Evolutionary conservation across 1,140 invertebrate species (phyloP).

Genomic region (Drosophila pseudoobscura): DNA sequence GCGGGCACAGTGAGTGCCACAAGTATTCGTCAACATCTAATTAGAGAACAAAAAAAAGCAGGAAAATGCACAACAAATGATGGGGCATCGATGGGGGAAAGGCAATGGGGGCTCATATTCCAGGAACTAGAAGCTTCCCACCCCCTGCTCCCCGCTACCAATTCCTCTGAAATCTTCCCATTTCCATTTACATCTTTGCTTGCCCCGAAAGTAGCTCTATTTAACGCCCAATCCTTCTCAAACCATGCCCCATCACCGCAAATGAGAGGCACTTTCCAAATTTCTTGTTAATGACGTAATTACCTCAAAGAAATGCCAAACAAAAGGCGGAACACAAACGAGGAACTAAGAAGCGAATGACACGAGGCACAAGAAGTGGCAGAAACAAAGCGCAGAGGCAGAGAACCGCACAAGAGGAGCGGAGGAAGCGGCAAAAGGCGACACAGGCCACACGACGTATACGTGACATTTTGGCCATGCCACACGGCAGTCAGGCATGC

Average conservation of each 20-base stretch:
- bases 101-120: no score
- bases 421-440: not conserved
- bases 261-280: conserved; percentile 64
- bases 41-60: conserved; percentile 35
- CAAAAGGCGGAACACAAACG: conserved; percentile 12
- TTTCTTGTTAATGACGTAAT: conserved; percentile 79
- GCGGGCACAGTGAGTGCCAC: conserved; percentile 21
- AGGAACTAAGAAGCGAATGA: conserved; percentile 13
- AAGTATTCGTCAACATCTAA: conserved; percentile 54
- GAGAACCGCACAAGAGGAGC: conserved; percentile 19
- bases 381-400: conserved; percentile 11
- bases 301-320: conserved; percentile 41
- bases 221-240: no score
- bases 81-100: not conserved
- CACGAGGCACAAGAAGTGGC: conserved; percentile 19
- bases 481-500: conserved; percentile 19
- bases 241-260: conserved; percentile 30
- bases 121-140: no score
- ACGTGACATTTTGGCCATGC: conserved; percentile 75
- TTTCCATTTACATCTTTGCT: no score
- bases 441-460: conserved; percentile 74
- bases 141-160: no score
- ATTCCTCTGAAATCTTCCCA: no score
- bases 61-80: conserved; percentile 18
- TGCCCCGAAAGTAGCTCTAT: no score